phyloP scores from a whole-genome alignment of 2,113 vertebrate genomes.

The Petrocephalus zakoni region DNA sequence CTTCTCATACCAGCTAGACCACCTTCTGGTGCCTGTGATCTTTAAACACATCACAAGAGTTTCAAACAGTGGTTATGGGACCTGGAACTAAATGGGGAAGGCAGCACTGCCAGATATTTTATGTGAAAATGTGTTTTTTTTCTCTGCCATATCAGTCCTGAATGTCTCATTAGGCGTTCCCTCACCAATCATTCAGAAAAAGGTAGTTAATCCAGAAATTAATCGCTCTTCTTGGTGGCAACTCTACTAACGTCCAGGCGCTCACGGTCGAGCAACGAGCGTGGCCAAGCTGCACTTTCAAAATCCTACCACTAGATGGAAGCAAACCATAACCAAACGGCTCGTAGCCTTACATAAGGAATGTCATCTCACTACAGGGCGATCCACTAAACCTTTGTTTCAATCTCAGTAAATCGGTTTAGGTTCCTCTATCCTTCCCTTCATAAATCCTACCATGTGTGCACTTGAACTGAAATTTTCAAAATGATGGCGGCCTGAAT shows the following conservation, averaged over 20 bases:
- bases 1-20: too few relatives aligned
- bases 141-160: background rate
- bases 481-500: background rate
- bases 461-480: background rate
- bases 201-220: background rate
- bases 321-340: background rate
- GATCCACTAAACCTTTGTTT: background rate
- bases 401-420: background rate
- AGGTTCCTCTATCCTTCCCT: background rate
- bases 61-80: background rate
- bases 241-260: background rate
- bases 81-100: background rate
- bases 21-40: background rate
- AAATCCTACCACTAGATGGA: slow-evolving; percentile 29
- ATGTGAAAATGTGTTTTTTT: background rate
- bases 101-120: too few relatives aligned
- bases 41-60: background rate
- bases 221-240: background rate
- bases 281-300: slow-evolving; percentile 39
- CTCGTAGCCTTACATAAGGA: background rate
- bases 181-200: background rate
- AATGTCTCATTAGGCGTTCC: background rate
- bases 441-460: background rate
- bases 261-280: too few relatives aligned
- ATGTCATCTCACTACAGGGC: background rate